Base-by-base conservation (phyloP, 2,113 vertebrate species). In the Myxocyprinus asiaticus region DNA sequence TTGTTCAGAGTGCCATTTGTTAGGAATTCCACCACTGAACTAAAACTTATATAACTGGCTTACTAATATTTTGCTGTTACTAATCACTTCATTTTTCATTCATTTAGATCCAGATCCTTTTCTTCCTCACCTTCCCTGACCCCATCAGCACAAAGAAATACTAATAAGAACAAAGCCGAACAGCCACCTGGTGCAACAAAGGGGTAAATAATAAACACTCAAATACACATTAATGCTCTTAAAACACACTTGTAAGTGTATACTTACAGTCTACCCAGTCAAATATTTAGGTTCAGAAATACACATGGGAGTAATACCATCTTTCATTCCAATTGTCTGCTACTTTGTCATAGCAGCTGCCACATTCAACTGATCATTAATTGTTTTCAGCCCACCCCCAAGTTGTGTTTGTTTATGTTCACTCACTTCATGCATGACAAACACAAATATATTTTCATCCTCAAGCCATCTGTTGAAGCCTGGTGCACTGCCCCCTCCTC, bases 41-140 rank as follows among this genome's bases (percentile, higher is more conserved):
- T 58, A 14, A 55, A 17, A 43, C 42, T n/a, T 50, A 55, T n/a
- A 43, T 10, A 56, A 71, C 9, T 56, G 5, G 22, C 7, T 45
- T 10, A 45, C 56, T 17, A 22, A 12, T 45, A n/a, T 3, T 44
- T 7, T 55, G 11, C 10, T 63, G 9, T 43, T 45, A 45, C 9
- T 70, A 3, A 58, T 58, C 5, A 48, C 17, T 56, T 33, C 17
- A 11, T n/a, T 62, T 75, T 7, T 5, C 53, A 77, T 47, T 76
- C 15, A 14, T 69, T 0, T 51, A 99, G 97, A 85, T 98, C 97
- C 56, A 90, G 93, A 15, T 99, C 97, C 33, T 98, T 96, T 86
- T 98, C 96, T 10, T 95, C 96, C 0, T 98, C 97, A 79, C 94
- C 95, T 0, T 98, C 96, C 17, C 95, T 95, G 4, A 94, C 94